Conservation (phyloP, 2,797 vertebrate species). For the Tauraco hartlaubi region DNA sequence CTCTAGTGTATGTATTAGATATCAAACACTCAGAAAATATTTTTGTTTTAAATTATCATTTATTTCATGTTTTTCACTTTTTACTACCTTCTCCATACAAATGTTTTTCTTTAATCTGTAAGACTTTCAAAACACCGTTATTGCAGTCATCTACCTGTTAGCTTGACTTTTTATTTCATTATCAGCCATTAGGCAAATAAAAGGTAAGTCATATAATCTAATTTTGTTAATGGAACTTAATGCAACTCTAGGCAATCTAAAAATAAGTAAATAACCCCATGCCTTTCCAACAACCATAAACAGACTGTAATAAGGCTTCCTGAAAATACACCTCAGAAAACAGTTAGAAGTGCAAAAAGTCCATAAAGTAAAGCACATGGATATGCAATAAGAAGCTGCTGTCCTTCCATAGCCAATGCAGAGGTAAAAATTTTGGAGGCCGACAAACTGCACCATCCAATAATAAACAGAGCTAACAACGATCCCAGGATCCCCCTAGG, state of each 20-base stretch:
- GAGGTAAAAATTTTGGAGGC: constrained; percentile 90
- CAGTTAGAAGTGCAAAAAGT: constrained; percentile 86
- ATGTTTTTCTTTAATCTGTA: neutral
- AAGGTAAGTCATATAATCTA: constrained; percentile 24
- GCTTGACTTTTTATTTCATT: constrained; percentile 44
- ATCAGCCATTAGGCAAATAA: constrained; percentile 51
- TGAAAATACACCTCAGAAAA: constrained; percentile 81
- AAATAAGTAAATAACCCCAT: neutral
- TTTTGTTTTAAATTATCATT: neutral
- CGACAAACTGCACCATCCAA: constrained; percentile 88
- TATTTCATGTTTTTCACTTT: neutral
- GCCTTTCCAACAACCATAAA: neutral
- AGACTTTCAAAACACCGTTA: constrained; percentile 9
- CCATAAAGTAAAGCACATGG: constrained; percentile 88
- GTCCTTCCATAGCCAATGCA: constrained; percentile 87
- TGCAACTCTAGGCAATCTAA: constrained; percentile 12
- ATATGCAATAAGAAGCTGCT: constrained; percentile 88
- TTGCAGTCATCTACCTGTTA: constrained; percentile 10
- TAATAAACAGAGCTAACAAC: constrained; percentile 76
- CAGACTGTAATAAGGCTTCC: neutral
- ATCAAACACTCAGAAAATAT: neutral
- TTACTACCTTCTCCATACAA: neutral
- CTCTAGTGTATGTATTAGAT: neutral
- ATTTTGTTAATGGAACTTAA: constrained; percentile 54
- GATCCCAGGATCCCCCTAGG: constrained; percentile 81